These are phyloP conservation scores for Nothocercus nigrocapillus DNA, from an alignment of 2,113 vertebrate species.

Conservation along the genomic window DNA sequence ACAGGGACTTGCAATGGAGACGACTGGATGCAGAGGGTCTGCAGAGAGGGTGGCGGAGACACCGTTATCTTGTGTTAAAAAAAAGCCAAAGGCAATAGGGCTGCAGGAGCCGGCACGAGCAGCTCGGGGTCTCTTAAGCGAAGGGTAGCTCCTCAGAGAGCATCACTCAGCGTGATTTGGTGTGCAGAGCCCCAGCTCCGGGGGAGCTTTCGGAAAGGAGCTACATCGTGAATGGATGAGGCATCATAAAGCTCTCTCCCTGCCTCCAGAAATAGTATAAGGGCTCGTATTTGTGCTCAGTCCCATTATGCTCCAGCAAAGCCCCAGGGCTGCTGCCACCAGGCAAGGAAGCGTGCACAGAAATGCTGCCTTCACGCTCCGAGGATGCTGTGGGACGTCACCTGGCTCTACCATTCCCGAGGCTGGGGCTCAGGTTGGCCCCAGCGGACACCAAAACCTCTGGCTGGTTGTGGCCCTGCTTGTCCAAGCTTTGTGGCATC, in stretches of 20 bases:
- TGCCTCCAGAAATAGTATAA: background rate
- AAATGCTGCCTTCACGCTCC: fast-evolving
- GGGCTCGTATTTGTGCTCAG: background rate
- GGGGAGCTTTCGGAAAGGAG: background rate
- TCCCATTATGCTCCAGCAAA: background rate
- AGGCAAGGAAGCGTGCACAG: fast-evolving
- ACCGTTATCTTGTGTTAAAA: background rate
- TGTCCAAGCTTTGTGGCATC: background rate
- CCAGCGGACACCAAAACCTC: background rate
- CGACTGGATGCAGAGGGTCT: background rate
- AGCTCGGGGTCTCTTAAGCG: fast-evolving
- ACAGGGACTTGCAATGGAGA: background rate
- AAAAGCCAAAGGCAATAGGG: too few relatives aligned
- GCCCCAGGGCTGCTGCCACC: background rate
- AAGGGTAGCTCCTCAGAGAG: background rate
- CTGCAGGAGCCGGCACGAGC: background rate
- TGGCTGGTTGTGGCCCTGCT: background rate
- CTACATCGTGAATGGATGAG: background rate
- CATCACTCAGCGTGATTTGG: background rate
- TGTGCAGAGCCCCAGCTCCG: background rate
- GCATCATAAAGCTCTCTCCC: background rate
- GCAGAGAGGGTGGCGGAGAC: background rate
- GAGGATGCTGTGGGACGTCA: background rate
- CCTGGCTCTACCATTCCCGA: background rate
- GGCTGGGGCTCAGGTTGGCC: background rate